Evolutionary conservation across 92 coral and sea anemone genomes (phyloP).

Genomic region (Porites lobata): DNA sequence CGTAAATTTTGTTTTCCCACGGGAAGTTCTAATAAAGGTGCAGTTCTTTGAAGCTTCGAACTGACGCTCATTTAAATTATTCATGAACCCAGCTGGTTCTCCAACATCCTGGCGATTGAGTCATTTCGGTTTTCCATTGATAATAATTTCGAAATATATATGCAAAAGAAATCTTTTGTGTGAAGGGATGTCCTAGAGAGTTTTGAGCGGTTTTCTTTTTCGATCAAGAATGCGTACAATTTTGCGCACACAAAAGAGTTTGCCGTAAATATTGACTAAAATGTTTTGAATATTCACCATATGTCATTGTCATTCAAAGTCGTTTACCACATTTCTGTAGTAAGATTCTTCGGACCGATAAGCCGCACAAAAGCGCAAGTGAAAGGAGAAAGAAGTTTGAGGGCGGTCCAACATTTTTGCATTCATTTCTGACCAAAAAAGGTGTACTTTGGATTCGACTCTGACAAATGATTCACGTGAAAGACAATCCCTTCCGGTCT

Average conservation of each 20-base stretch:
- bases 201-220: no score
- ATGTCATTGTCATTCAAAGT: not conserved
- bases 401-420: conserved; percentile 21
- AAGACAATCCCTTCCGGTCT: not conserved
- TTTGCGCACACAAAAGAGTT: not conserved
- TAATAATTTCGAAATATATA: not conserved
- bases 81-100: conserved; percentile 38
- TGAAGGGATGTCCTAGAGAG: not conserved
- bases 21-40: conserved; percentile 36
- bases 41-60: conserved; percentile 12
- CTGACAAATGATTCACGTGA: conserved; percentile 7
- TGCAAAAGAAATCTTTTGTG: not conserved
- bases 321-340: conserved; percentile 26
- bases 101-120: conserved; percentile 9
- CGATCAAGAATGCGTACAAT: not conserved
- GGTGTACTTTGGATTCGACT: conserved; percentile 7
- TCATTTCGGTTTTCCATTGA: conserved; percentile 7
- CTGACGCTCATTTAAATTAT: conserved; percentile 28
- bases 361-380: not conserved
- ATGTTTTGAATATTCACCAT: conserved; percentile 31
- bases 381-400: conserved; percentile 29
- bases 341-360: conserved; percentile 33
- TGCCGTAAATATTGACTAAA: conserved; percentile 24
- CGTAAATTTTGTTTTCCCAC: conserved; percentile 33
- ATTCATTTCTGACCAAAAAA: conserved; percentile 39